Evolutionary conservation across 2,888 invertebrate genomes (phyloP), one percentile per base, ranked within the genome.

Genomic region (Molorchus minor): DNA sequence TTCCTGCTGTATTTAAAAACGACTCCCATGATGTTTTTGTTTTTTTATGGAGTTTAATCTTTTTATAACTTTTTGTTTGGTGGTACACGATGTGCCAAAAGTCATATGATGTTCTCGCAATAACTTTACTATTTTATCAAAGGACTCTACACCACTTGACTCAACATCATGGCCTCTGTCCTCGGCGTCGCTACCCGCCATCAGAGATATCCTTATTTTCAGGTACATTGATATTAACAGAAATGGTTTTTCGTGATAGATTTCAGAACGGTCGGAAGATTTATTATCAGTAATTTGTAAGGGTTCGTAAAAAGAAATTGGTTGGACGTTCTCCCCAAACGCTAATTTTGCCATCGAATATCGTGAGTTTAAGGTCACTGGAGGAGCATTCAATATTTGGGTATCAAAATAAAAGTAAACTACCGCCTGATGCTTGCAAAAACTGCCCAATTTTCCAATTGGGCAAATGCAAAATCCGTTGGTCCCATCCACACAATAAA

Each of bases 371-470:
- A 13, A 38, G 10, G 38, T 38, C 10, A 38, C 38, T 25, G 25
- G 25, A 25, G 38, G 38, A 38, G 38, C 38, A 38, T 38, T 38
- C 38, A 15, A 38, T 38, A 38, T 38, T 38, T 4, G 4, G 4
- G 4, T n/a, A 38, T 38, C 38, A n/a, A 13, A 38, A 38, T 38
- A 13, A 13, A 38, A 25, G 25, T 5, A 38, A 38, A 38, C 16
- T n/a, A 15, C 38, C 10, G 38, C 38, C 10, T 38, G 38, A 38
- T 38, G 38, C 38, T 38, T 38, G 38, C 38, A 38, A 38, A 38
- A 38, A 5, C 16, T 4, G 7, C 38, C 16, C 4, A 38, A 8
- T 25, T 25, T 25, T 25, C 25, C 25, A 25, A 4, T 25, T 4
- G 8, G 8, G 8, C 25, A 25, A 25, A 8, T 25, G 8, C 25